These are phyloP conservation scores for Hanleya hanleyi DNA, from an alignment of 2,888 invertebrate genomes.

Conservation along the genomic window DNA sequence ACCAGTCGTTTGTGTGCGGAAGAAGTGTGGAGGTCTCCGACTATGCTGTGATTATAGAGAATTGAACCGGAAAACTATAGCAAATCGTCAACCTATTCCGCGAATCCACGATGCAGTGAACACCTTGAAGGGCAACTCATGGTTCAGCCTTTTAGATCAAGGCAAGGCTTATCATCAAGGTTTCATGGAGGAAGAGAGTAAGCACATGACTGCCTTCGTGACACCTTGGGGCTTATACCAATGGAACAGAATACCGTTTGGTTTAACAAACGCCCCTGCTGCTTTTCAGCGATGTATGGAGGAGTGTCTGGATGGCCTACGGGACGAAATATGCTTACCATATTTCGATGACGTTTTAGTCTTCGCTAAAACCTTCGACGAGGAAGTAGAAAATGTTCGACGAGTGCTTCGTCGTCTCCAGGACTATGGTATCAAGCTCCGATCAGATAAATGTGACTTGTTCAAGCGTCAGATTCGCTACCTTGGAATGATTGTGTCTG, in stretches of 20 bases:
- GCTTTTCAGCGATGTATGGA: conserved; percentile 17
- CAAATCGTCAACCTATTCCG: conserved; percentile 31
- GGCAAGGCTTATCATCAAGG: conserved; percentile 34
- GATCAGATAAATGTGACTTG: neutral
- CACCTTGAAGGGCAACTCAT: conserved; percentile 21
- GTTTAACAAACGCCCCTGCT: conserved; percentile 28
- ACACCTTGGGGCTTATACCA: conserved; percentile 31
- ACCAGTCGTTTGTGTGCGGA: conserved; percentile 27
- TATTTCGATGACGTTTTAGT: conserved; percentile 17
- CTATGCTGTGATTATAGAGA: conserved; percentile 34
- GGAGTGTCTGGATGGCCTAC: conserved; percentile 15
- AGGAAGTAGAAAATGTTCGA: conserved; percentile 7
- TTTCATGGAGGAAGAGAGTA: conserved; percentile 21
- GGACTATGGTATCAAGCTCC: neutral
- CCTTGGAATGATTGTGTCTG: conserved; percentile 9
- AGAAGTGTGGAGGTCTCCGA: conserved; percentile 23
- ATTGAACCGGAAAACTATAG: conserved; percentile 22
- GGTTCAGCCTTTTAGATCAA: conserved; percentile 31
- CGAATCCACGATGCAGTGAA: conserved; percentile 28
- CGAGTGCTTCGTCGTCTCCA: conserved; percentile 9
- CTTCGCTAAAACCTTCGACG: conserved; percentile 6
- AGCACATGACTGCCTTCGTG: conserved; percentile 31
- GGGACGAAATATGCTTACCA: conserved; percentile 21
- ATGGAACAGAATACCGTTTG: conserved; percentile 32
- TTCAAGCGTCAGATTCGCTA: conserved; percentile 3